Evolutionary conservation across 1,140 invertebrate genomes (phyloP), one percentile per base, ranked within the genome.

Genomic region (Zophobas atratus): DNA sequence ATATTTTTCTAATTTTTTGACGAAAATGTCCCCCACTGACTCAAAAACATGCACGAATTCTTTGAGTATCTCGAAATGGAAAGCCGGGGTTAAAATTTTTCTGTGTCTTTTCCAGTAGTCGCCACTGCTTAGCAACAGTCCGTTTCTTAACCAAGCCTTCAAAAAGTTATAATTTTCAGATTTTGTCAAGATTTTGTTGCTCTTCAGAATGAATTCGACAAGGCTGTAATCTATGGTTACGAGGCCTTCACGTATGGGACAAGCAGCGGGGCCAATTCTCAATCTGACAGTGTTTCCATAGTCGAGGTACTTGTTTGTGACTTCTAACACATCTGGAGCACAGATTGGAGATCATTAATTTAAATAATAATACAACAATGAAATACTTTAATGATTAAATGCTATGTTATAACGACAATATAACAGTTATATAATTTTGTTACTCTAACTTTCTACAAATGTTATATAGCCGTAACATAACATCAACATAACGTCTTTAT

Each of bases 11-110:
- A 94, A 83, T 77, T 89, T 88, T 1, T 89, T 73, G 0, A 90
- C 85, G 77, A 96, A 87, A 6, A 90, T 88, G 2, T 87, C 80
- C 43, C 90, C 87, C 81, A 94, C 92, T 71, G 91, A 88, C 82
- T 94, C 91, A 83, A 96, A 94, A 0, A 93, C 89, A 8, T 91
- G 88, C 0, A 94, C 77, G 83, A 94, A 95, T 80, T 93, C 88
- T 74, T 95, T 90, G 6, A 95, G 86, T 71, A 96, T 94, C 82
- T 93, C 92, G 82, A 96, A 95, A 84, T 96, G 95, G 83, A 96
- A 96, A 1, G 94, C 92, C 1, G 95, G 95, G 0, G 94, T 96
- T 6, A 96, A 85, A 55, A 94, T 84, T 85, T 92, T 93, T 4
- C 94, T 84, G 75, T 92, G 86, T 0, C 79, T 82, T 46, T 88